A percentile compares a stretch with the other conserved stretches of the same genome.
Conservation (phyloP, 1,140 invertebrate species). For the Drosophila mayri region DNA sequence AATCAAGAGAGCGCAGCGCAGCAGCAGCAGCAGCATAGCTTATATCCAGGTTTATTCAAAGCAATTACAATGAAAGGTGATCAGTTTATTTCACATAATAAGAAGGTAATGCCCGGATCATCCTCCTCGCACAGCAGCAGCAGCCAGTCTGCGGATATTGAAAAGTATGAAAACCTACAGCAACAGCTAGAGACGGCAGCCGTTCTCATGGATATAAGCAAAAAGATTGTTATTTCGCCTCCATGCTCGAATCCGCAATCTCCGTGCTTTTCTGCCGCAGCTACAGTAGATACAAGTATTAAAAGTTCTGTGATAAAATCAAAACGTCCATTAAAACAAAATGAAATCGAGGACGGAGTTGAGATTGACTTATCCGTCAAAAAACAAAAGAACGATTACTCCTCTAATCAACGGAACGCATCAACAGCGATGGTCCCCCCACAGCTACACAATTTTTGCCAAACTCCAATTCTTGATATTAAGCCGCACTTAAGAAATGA, state of each 20-base stretch:
- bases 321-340: constrained; percentile 78
- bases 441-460: constrained; percentile 52
- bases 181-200: constrained; percentile 84
- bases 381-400: constrained; percentile 67
- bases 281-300: constrained; percentile 77
- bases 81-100: constrained; percentile 28
- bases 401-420: constrained; percentile 51
- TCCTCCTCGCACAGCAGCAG: constrained; percentile 22
- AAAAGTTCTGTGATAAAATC: constrained; percentile 85
- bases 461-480: constrained; percentile 62
- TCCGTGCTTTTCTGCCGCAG: constrained; percentile 69
- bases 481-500: constrained; percentile 53
- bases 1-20: constrained; percentile 36
- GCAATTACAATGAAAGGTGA: constrained; percentile 42
- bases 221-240: constrained; percentile 84
- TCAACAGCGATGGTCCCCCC: constrained; percentile 10
- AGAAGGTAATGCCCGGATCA: constrained; percentile 29
- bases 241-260: constrained; percentile 84
- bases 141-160: constrained; percentile 48
- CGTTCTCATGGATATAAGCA: constrained; percentile 84
- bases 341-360: constrained; percentile 66
- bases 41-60: constrained; percentile 61
- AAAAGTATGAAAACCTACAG: constrained; percentile 74
- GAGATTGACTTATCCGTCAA: constrained; percentile 84
- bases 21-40: constrained; percentile 20